A percentile compares a stretch with the other conserved stretches of the same genome.
Evolutionary conservation across 2,113 vertebrate species (phyloP).

Genomic region (Nesoenas mayeri): DNA sequence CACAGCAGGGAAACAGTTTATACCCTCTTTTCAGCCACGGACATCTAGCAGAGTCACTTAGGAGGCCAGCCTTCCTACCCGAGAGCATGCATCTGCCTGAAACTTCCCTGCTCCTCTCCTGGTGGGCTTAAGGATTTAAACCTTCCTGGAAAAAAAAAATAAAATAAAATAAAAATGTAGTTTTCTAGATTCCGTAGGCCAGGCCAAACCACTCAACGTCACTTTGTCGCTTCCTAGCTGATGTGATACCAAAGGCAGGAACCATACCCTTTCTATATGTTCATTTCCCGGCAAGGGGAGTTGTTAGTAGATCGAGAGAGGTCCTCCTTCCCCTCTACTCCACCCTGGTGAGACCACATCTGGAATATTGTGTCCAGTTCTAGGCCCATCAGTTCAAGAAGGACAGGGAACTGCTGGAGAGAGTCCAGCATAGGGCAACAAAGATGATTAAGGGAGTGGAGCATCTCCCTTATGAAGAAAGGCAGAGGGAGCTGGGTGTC

Average conservation of each 20-base stretch:
- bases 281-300: neutral
- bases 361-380: too few species aligned
- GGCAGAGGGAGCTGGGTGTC: too few species aligned
- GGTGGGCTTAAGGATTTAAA: neutral
- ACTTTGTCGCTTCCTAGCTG: neutral
- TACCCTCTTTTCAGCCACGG: fast-evolving
- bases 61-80: neutral
- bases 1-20: neutral
- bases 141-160: neutral
- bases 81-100: neutral
- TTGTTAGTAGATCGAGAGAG: too few species aligned
- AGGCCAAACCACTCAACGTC: neutral
- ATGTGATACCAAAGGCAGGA: neutral
- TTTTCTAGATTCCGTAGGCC: neutral
- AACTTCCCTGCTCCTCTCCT: neutral
- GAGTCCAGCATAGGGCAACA: too few species aligned
- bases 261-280: neutral
- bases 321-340: too few species aligned
- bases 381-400: too few species aligned
- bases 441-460: too few species aligned
- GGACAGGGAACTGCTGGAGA: too few species aligned
- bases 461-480: too few species aligned
- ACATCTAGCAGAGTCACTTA: neutral
- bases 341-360: too few species aligned
- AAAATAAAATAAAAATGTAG: too few species aligned